A percentile compares a stretch with the other conserved stretches of the same genome.
Conservation (phyloP, 2,888 invertebrate genomes). For the Nemoura dubitans region DNA sequence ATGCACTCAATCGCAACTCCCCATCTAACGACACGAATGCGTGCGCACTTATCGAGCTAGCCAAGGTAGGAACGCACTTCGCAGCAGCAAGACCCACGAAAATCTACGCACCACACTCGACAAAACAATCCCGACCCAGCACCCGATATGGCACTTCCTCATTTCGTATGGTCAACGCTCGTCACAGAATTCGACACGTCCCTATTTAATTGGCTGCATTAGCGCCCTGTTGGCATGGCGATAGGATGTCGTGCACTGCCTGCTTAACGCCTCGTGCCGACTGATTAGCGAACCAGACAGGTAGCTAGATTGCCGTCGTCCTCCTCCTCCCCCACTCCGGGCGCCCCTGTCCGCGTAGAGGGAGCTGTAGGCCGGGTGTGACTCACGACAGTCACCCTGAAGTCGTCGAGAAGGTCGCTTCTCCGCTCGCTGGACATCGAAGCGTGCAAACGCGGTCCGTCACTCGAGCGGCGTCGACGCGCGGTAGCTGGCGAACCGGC, state of each 20-base stretch:
- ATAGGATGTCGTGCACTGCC: not conserved
- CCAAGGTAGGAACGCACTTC: not conserved
- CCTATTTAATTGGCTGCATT: not conserved
- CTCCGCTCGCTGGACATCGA: not conserved
- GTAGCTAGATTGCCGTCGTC: not conserved
- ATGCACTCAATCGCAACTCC: no score
- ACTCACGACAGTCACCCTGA: not conserved
- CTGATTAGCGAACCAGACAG: conserved; percentile 9
- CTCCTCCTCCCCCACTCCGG: not conserved
- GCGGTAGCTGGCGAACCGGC: not conserved
- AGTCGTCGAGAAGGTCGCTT: not conserved
- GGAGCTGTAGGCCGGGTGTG: not conserved
- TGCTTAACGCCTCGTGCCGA: not conserved
- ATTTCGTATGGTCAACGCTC: not conserved
- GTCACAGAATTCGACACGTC: not conserved
- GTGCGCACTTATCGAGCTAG: not conserved
- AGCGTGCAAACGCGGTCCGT: not conserved
- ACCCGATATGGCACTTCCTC: not conserved
- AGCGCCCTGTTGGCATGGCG: not conserved
- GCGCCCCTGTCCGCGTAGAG: not conserved
- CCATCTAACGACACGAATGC: no score
- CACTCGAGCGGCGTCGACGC: no score
- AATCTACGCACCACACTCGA: not conserved
- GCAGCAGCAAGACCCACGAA: not conserved
- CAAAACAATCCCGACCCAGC: not conserved